Evolutionary conservation across 2,113 vertebrate species (phyloP).

Genomic region (Gambusia affinis): DNA sequence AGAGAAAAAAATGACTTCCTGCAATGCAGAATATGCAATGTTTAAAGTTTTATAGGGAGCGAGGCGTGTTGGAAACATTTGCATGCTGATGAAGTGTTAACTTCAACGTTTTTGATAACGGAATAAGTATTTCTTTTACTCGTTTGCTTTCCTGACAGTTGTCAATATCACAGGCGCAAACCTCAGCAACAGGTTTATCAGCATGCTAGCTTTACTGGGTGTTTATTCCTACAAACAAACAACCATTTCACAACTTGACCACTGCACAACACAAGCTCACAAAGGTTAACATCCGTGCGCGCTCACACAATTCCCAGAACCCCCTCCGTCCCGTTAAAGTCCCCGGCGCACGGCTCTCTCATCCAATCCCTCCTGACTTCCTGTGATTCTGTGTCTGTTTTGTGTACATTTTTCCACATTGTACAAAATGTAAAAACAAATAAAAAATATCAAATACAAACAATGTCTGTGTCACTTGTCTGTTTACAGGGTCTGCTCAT

Average conservation of each 20-base stretch:
- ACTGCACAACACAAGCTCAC: constrained; percentile 73
- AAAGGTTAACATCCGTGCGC: constrained; percentile 31
- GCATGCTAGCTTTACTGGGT: constrained; percentile 60
- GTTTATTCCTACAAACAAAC: constrained; percentile 47
- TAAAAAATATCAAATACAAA: constrained; percentile 68
- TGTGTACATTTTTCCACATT: constrained; percentile 79
- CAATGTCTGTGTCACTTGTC: background rate
- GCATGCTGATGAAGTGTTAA: constrained; percentile 77
- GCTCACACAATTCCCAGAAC: constrained; percentile 30
- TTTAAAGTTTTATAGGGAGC: constrained; percentile 73
- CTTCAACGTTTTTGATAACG: constrained; percentile 77
- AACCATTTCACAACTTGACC: constrained; percentile 33
- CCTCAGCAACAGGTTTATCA: constrained; percentile 52
- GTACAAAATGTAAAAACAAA: constrained; percentile 81
- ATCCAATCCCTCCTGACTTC: constrained; percentile 63
- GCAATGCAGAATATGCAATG: constrained; percentile 84
- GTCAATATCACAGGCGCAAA: constrained; percentile 56
- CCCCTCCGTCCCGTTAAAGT: constrained; percentile 36
- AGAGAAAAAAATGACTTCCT: constrained; percentile 83
- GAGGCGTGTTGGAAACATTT: constrained; percentile 63
- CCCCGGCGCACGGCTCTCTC: constrained; percentile 44
- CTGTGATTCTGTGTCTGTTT: constrained; percentile 74
- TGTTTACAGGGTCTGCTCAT: background rate
- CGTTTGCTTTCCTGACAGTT: constrained; percentile 64
- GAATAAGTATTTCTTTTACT: constrained; percentile 43